Base-by-base conservation (phyloP, 2,888 invertebrate species). In the Drosophila fungiperda region DNA sequence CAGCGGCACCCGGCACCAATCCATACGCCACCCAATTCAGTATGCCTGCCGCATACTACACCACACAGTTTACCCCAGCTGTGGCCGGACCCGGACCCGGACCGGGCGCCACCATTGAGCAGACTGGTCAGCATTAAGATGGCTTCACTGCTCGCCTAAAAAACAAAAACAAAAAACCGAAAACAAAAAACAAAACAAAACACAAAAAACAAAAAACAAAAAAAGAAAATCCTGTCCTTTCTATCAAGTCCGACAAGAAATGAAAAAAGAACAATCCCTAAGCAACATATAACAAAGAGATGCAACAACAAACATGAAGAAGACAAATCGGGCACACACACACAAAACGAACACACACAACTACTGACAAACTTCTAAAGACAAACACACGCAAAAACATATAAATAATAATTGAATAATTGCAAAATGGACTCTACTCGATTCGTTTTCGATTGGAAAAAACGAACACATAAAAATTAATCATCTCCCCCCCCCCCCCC, bases 11-110 rank as follows among this genome's bases (percentile, higher is more conserved):
- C 11, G 92, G 92, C 70, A 92, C 92, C 54, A 93, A 92, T 84
- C 92, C 93, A 9, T 93, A 92, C 76, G 92, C 91, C 59, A 92
- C 90, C 54, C 91, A 92, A 66, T 92, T 87, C 63, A 92, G 89
- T 70, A 92, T 92, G 83, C 92, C 91, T 55, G 80, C 91, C 49
- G 84, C 91, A 23, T 92, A 91, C 48, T 92, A 90, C 67, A 70
- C 91, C 20, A 80, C 92, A 58, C 92, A 92, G 68, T 92, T 70
- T 66, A 83, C 91, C 0, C 64, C 76, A 17, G 74, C 90, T 5
- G 77, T 86, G 12, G 86, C 87, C n/a, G 86, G 88, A 23, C 76
- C 86, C 26, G 86, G 83, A 48, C 83, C 86, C 26, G 86, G 83
- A 48, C 83, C 88, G 9, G 86, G 82, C 29, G 84, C 83, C 64